Evolutionary conservation across 1,140 invertebrate genomes (phyloP).

Genomic region (Calliopsis andreniformis): DNA sequence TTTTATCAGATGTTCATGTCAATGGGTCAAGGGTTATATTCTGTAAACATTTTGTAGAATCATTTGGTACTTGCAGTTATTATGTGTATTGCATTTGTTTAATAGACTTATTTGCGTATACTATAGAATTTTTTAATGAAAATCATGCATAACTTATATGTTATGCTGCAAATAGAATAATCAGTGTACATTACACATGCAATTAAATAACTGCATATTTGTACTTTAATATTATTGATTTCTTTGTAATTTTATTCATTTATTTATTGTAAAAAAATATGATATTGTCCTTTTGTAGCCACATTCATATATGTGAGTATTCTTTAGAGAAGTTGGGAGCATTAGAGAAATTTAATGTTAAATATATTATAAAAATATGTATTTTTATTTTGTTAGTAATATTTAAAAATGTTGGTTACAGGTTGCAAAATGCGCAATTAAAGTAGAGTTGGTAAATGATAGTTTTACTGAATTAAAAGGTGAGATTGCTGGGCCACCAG

Average conservation of each 20-base stretch:
- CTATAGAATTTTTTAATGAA: slow-evolving; percentile 22
- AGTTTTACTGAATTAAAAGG: slow-evolving; percentile 95
- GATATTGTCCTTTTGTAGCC: slow-evolving; percentile 32
- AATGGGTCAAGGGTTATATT: slow-evolving; percentile 62
- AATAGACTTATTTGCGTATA: background rate
- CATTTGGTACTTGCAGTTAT: background rate
- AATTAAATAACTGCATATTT: slow-evolving; percentile 5
- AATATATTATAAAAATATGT: background rate
- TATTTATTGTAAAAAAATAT: slow-evolving; percentile 44
- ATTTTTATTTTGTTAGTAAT: slow-evolving; percentile 5
- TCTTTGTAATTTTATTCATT: slow-evolving; percentile 27
- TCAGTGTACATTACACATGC: slow-evolving; percentile 17
- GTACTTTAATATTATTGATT: slow-evolving; percentile 20
- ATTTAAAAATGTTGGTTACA: slow-evolving; percentile 76
- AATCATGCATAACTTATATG: background rate
- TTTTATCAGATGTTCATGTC: slow-evolving; percentile 53
- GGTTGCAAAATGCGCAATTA: slow-evolving; percentile 95
- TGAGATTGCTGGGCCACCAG: slow-evolving; percentile 95
- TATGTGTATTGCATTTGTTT: background rate
- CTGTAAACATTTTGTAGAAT: slow-evolving; percentile 33
- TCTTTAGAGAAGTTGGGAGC: background rate
- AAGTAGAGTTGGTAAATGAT: slow-evolving; percentile 95
- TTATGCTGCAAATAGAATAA: background rate
- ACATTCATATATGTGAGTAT: slow-evolving; percentile 31
- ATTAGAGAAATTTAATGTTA: too few species aligned